Evolutionary conservation across 2,888 invertebrate species (phyloP).

Genomic region (Lacanobia wlatinum): DNA sequence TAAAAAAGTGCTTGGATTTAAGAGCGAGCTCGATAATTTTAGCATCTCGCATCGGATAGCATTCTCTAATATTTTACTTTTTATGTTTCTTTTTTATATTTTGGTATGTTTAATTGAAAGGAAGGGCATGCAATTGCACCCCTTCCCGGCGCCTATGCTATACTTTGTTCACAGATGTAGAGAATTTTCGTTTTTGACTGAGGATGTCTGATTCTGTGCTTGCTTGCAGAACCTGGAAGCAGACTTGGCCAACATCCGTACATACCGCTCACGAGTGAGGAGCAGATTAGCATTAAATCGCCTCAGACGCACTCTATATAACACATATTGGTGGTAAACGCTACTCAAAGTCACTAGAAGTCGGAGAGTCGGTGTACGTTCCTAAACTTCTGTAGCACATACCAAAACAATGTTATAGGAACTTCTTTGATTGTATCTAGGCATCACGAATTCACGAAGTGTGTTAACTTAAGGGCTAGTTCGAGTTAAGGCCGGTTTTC

Average conservation of each 20-base stretch:
- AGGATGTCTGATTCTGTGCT: constrained; percentile 33
- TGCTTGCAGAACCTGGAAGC: constrained; percentile 47
- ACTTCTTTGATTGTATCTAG: background rate
- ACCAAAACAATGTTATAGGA: background rate
- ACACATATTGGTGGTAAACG: constrained; percentile 3
- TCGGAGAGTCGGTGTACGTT: background rate
- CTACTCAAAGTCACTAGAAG: background rate
- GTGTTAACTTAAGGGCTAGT: background rate
- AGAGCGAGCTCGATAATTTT: no score
- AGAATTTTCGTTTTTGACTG: background rate
- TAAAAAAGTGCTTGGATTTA: no score
- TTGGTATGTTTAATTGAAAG: no score
- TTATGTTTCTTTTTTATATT: no score
- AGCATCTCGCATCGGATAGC: no score
- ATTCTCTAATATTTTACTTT: no score
- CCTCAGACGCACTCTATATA: constrained; percentile 12
- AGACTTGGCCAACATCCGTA: constrained; percentile 30
- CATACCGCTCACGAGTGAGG: constrained; percentile 27
- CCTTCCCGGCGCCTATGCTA: no score
- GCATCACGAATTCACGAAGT: background rate
- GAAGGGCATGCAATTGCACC: no score
- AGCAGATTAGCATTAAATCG: constrained; percentile 22
- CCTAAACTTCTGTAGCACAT: background rate
- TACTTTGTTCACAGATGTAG: background rate
- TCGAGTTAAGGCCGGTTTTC: background rate